Conservation (phyloP, 2,113 vertebrate species). For the Paralichthys olivaceus region DNA sequence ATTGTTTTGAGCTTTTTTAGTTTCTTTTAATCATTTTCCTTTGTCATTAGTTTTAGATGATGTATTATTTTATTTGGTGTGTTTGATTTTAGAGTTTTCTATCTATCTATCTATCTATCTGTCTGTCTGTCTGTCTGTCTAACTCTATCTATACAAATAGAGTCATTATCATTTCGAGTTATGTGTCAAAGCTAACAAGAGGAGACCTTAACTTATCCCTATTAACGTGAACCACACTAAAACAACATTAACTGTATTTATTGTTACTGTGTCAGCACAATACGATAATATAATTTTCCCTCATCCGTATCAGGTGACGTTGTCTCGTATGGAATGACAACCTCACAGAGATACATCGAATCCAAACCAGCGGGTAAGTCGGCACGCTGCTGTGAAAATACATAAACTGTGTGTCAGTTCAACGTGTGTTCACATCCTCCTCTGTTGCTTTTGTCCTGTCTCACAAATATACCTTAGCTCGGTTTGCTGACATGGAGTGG, state of each 20-base stretch:
- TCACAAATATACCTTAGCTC: constrained; percentile 53
- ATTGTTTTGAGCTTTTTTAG: too few species aligned
- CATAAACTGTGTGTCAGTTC: not conserved
- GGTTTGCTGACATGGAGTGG: constrained; percentile 87
- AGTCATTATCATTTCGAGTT: too few species aligned
- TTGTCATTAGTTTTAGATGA: too few species aligned
- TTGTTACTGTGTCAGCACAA: not conserved
- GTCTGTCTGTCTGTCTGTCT: too few species aligned
- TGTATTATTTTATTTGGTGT: too few species aligned
- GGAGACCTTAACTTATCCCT: not conserved
- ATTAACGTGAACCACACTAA: not conserved
- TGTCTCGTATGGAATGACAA: constrained; percentile 74
- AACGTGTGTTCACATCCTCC: constrained; percentile 11
- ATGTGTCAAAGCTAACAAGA: not conserved
- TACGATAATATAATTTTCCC: not conserved
- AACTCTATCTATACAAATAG: not conserved
- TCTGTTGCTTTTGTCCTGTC: constrained; percentile 24
- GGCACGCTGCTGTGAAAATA: constrained; percentile 1
- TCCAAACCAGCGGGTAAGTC: constrained; percentile 74
- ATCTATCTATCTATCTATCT: too few species aligned
- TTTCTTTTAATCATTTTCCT: too few species aligned
- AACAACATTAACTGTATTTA: not conserved
- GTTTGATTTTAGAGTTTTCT: too few species aligned
- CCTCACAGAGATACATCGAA: constrained; percentile 76
- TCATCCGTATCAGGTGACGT: constrained; percentile 46